Conservation (phyloP, 2,888 invertebrate genomes). For the Eilema depressum region DNA sequence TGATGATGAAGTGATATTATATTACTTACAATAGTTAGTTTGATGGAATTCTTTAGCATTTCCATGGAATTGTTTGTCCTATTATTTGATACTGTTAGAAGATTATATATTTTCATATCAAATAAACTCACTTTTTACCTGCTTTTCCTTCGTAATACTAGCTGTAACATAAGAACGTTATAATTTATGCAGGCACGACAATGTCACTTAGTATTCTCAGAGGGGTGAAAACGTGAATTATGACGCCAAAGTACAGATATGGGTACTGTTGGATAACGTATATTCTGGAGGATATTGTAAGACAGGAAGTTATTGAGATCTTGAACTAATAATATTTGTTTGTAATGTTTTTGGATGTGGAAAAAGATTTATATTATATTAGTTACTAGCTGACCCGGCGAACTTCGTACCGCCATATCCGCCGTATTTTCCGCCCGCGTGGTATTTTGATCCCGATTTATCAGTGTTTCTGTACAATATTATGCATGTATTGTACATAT, state of each 20-base stretch:
- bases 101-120: constrained; percentile 8
- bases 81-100: no score
- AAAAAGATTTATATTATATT: no score
- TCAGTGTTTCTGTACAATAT: no score
- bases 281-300: background rate
- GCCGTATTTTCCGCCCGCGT: constrained; percentile 15
- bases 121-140: constrained; percentile 14
- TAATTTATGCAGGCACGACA: constrained; percentile 54
- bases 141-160: background rate
- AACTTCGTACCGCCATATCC: background rate
- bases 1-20: no score
- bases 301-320: background rate
- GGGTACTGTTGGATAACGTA: constrained; percentile 27
- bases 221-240: constrained; percentile 51
- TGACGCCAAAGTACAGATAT: constrained; percentile 29
- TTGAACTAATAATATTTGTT: background rate
- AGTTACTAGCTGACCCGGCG: no score
- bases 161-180: constrained; percentile 45
- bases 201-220: constrained; percentile 36
- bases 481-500: no score
- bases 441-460: no score
- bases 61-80: no score
- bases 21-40: no score
- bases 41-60: no score
- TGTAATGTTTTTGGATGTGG: background rate